Evolutionary conservation across 2,888 invertebrate species (phyloP).

Genomic region (Philhelius pedissequus): DNA sequence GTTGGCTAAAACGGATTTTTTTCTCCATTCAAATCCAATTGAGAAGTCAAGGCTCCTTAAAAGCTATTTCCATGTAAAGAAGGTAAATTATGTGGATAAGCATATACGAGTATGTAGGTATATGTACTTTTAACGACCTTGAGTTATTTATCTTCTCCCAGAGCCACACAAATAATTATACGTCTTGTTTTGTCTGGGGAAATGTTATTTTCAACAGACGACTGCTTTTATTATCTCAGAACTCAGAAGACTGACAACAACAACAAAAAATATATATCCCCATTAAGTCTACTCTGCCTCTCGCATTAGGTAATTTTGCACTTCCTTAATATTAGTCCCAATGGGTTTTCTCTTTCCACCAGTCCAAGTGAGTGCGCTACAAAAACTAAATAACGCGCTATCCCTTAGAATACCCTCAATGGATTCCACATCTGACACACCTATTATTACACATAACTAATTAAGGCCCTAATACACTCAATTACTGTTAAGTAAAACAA

Average conservation of each 20-base stretch:
- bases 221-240: conserved; percentile 35
- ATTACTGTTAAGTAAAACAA: not conserved
- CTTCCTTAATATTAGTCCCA: conserved; percentile 9
- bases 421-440: conserved; percentile 8
- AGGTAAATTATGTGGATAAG: not conserved
- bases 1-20: conserved; percentile 1
- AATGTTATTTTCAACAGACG: conserved; percentile 27
- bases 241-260: not conserved
- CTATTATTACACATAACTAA: too few relatives aligned
- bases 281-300: not conserved
- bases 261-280: not conserved
- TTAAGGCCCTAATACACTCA: conserved; percentile 1
- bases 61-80: conserved; percentile 9
- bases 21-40: not conserved
- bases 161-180: conserved; percentile 18
- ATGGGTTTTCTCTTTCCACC: not conserved
- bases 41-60: conserved; percentile 6
- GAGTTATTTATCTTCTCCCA: conserved; percentile 27
- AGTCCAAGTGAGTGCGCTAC: too few relatives aligned
- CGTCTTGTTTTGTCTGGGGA: conserved; percentile 22
- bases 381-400: not conserved
- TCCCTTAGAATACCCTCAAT: conserved; percentile 28
- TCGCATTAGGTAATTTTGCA: conserved; percentile 6
- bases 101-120: too few relatives aligned
- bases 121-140: conserved; percentile 3